These are phyloP conservation scores for Platygyra sinensis DNA, from an alignment of 64 coral and sea anemone genomes.

Conservation along the genomic window DNA sequence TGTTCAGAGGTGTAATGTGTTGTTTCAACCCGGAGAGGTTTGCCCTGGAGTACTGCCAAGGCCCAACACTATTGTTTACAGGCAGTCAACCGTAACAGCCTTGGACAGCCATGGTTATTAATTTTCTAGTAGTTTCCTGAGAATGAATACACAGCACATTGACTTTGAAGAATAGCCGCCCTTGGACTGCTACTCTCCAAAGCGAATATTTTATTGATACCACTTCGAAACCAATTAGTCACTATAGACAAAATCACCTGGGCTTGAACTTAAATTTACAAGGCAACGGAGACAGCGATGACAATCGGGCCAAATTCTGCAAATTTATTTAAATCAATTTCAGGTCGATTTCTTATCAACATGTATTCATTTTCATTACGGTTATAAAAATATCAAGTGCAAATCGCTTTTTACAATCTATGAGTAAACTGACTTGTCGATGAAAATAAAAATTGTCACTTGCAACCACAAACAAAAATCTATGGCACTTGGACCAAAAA, in stretches of 20 bases:
- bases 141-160: not conserved
- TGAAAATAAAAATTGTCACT: not conserved
- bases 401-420: not conserved
- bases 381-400: not conserved
- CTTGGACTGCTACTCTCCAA: not conserved
- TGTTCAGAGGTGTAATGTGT: not conserved
- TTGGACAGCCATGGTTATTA: not conserved
- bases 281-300: slow-evolving; percentile 5
- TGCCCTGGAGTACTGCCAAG: not conserved
- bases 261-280: not conserved
- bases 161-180: not conserved
- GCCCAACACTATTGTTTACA: slow-evolving; percentile 6
- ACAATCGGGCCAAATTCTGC: not conserved
- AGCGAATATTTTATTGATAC: slow-evolving; percentile 15
- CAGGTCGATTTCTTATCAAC: not conserved
- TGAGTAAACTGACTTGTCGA: not conserved
- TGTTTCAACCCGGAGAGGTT: not conserved
- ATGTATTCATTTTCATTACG: not conserved
- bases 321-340: slow-evolving; percentile 29
- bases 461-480: slow-evolving; percentile 3
- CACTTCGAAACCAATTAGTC: not conserved
- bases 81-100: not conserved
- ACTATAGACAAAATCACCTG: not conserved
- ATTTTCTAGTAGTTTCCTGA: not conserved
- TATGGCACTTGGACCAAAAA: not conserved